Evolutionary conservation across 30 jellyfish, hydroid and myxozoan genomes (phyloP).

Genomic region (Morbakka virulenta): DNA sequence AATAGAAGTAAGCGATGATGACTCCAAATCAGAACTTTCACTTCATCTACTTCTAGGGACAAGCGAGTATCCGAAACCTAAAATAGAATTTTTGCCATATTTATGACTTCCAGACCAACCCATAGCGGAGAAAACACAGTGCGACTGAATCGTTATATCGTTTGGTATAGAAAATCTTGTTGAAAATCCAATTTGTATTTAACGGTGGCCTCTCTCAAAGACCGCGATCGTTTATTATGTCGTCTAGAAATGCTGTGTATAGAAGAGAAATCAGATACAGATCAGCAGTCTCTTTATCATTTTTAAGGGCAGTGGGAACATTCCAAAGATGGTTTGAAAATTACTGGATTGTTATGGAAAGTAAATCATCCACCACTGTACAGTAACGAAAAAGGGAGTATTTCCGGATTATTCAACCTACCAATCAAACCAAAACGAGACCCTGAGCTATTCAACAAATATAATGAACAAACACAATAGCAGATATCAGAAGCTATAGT

Average conservation of each 20-base stretch:
- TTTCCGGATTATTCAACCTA: conserved; percentile 4
- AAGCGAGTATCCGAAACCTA: neutral
- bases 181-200: too few species aligned
- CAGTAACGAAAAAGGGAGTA: conserved; percentile 13
- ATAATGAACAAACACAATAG: conserved; percentile 7
- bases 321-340: neutral
- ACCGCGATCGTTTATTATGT: conserved; percentile 24
- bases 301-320: conserved; percentile 1
- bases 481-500: conserved; percentile 27
- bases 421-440: conserved; percentile 3
- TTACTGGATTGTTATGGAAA: neutral
- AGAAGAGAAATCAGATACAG: conserved; percentile 44
- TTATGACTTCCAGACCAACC: conserved; percentile 8
- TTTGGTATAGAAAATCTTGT: neutral
- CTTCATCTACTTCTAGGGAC: conserved; percentile 5
- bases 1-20: conserved; percentile 4
- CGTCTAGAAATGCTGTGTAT: conserved; percentile 39
- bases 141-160: conserved; percentile 47
- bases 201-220: conserved; percentile 2
- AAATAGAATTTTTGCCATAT: neutral
- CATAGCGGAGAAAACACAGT: conserved; percentile 32
- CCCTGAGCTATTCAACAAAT: conserved; percentile 4
- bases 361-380: neutral
- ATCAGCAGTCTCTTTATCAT: conserved; percentile 29
- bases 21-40: neutral